These are phyloP conservation scores for Drosophila ogumai DNA, from an alignment of 1,140 invertebrate genomes.

Conservation along the genomic window DNA sequence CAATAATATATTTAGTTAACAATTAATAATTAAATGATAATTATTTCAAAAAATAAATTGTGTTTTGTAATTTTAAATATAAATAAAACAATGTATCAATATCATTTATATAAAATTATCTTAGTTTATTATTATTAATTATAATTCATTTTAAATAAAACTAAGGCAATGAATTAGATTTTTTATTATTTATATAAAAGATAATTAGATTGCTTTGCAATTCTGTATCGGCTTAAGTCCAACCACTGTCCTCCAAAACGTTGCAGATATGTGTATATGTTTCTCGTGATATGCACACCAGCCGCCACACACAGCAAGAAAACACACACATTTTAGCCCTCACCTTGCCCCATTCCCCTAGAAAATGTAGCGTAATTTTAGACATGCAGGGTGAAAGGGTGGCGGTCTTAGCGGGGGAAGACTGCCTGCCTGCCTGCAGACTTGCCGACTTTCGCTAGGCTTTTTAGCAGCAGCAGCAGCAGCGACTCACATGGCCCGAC, in stretches of 20 bases:
- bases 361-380: constrained; percentile 61
- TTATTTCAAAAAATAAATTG: too few relatives aligned
- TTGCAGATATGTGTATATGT: constrained; percentile 28
- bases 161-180: too few relatives aligned
- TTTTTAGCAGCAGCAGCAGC: constrained; percentile 59
- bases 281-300: constrained; percentile 53
- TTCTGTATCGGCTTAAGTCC: neutral
- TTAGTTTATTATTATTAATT: too few relatives aligned
- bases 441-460: constrained; percentile 49
- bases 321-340: constrained; percentile 10
- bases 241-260: constrained; percentile 15
- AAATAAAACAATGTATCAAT: too few relatives aligned
- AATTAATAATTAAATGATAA: too few relatives aligned
- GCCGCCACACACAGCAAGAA: constrained; percentile 26
- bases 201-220: too few relatives aligned
- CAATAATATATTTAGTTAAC: too few relatives aligned
- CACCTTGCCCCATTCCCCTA: neutral
- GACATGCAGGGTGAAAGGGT: constrained; percentile 47
- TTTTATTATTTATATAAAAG: too few relatives aligned
- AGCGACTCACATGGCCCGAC: constrained; percentile 33
- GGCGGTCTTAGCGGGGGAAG: constrained; percentile 3
- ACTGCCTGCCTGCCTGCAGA: constrained; percentile 34
- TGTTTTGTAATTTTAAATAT: too few relatives aligned
- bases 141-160: too few relatives aligned
- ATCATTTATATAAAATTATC: too few relatives aligned